Evolutionary conservation across 2,113 vertebrate genomes (phyloP).

Genomic region (Sebastes schlegelii): DNA sequence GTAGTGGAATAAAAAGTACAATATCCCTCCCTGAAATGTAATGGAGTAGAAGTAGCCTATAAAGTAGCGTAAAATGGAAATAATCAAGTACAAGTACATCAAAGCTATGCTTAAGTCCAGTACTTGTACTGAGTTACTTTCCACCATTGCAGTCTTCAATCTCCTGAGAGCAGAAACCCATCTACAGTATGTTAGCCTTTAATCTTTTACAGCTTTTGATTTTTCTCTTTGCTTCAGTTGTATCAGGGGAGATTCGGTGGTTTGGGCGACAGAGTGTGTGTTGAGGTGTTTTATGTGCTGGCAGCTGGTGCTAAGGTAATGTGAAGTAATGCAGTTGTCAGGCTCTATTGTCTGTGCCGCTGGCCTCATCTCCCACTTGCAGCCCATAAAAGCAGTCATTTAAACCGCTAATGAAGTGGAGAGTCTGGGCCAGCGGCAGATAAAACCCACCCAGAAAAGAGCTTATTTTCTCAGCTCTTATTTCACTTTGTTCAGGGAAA

Average conservation of each 20-base stretch:
- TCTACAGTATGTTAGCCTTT: slow-evolving; percentile 20
- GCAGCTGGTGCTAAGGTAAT: slow-evolving; percentile 77
- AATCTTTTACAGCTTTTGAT: slow-evolving; percentile 48
- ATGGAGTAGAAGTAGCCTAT: not conserved
- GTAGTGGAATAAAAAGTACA: not conserved
- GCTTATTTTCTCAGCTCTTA: slow-evolving; percentile 43
- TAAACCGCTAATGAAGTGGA: slow-evolving; percentile 80
- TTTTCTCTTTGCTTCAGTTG: slow-evolving; percentile 32
- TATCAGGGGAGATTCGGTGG: slow-evolving; percentile 21
- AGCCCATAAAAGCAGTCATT: slow-evolving; percentile 78
- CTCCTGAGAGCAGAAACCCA: slow-evolving; percentile 27
- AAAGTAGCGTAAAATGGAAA: not conserved
- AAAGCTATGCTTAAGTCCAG: not conserved
- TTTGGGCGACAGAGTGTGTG: slow-evolving; percentile 32
- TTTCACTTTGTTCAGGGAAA: slow-evolving; percentile 42
- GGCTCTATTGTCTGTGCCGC: slow-evolving; percentile 74
- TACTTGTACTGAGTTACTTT: not conserved
- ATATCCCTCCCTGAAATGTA: not conserved
- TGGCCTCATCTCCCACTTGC: slow-evolving; percentile 72
- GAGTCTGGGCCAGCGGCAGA: slow-evolving; percentile 71
- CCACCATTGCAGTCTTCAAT: not conserved
- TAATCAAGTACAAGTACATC: not conserved
- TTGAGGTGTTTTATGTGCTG: slow-evolving; percentile 74
- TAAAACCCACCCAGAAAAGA: slow-evolving; percentile 62
- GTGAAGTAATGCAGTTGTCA: slow-evolving; percentile 79